Base-by-base conservation (phyloP, 2,888 invertebrate species). In the Chloroclysta siterata region DNA sequence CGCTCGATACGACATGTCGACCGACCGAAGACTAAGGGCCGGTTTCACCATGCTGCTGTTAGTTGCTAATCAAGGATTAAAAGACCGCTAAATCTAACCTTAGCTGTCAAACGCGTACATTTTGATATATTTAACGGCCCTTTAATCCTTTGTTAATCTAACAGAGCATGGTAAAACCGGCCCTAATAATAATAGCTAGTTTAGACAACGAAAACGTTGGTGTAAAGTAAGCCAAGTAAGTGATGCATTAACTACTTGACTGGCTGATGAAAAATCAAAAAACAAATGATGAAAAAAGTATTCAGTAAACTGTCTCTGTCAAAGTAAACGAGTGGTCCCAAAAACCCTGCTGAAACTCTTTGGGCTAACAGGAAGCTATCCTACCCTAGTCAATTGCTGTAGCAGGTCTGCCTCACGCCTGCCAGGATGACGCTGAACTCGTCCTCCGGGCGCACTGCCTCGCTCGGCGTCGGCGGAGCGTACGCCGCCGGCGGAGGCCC, bases 371-470 rank as follows among this genome's bases (percentile, higher is more conserved):
- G 36, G 44, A 60, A 36, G 66, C 77, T 81, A 80, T 72, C 72
- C 77, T 77, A 73, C 81, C 79, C 76, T 64, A 85, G 87, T 94
- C 90, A 95, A 85, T 95, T 97, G 93, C 97, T 97, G 89, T 97
- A 97, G 84, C 97, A 97, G 46, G 97, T 97, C 86, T 97, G 97
- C 71, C 97, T 94, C 53, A 97, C 97, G 68, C 97, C 97, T 5
- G 97, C 97, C 68, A 97, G 93, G 78, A 97, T 97, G 75, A 97
- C 97, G 92, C 97, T 97, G 88, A 97, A 97, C 82, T 97, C 97
- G 70, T 97, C 97, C 71, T 97, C 97, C 57, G 95, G 95, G 73
- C 96, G 95, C n/a, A 90, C 90, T 53, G 94, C 94, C 46, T 85
- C 76, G 1, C 87, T 89, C 0, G 92, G 82, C 57, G 89, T 90